These are phyloP conservation scores for Solea senegalensis DNA, from an alignment of 2,113 vertebrate species.

Conservation along the genomic window DNA sequence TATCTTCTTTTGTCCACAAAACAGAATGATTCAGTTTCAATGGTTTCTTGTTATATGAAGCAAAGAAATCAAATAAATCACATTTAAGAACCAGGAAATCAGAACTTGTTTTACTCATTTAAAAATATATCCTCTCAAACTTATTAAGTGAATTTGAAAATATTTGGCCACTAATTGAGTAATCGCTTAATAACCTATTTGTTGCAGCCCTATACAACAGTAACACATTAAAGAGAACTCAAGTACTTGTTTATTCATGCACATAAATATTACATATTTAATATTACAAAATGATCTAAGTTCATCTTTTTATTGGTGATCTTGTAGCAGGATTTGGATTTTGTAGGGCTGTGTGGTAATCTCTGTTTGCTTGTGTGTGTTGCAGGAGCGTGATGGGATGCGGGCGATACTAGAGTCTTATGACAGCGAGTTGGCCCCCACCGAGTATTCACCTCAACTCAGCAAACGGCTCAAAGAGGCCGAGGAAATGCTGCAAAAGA, in stretches of 20 bases:
- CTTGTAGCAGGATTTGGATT: neutral
- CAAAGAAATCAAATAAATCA: too few species aligned
- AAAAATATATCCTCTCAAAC: too few species aligned
- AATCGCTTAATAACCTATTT: too few species aligned
- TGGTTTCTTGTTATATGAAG: too few species aligned
- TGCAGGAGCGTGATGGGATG: conserved; percentile 95
- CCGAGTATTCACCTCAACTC: conserved; percentile 90
- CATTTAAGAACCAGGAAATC: too few species aligned
- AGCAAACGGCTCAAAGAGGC: conserved; percentile 87
- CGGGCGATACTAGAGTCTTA: conserved; percentile 93
- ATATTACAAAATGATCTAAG: neutral
- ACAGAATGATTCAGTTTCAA: too few species aligned
- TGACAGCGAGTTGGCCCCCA: conserved; percentile 87
- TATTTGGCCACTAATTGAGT: too few species aligned
- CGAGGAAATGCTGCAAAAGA: conserved; percentile 89
- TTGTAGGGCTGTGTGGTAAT: neutral
- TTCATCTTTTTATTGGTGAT: neutral
- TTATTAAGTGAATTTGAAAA: too few species aligned
- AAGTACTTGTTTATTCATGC: neutral
- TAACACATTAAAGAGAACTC: conserved; percentile 14
- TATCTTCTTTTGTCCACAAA: too few species aligned
- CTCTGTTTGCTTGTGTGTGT: conserved; percentile 5
- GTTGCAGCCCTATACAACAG: neutral
- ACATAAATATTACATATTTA: neutral
- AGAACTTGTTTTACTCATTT: too few species aligned